A percentile compares a stretch with the other conserved stretches of the same genome.
Conservation (phyloP, 2,888 invertebrate genomes). For the Lepas anatifera region DNA sequence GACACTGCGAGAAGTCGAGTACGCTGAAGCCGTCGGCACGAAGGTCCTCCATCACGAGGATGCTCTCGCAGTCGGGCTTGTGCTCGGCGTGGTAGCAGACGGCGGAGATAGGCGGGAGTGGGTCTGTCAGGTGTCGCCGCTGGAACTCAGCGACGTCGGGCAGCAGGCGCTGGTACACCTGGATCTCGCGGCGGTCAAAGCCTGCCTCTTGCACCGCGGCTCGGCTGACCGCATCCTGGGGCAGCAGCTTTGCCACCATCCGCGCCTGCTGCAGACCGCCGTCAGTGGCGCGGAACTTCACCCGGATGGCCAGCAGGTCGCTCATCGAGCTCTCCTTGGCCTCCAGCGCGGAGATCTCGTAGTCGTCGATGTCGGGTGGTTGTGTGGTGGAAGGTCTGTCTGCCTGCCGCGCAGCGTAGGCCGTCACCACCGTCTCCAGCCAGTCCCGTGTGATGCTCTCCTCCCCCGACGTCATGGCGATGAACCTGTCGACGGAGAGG, state of each 20-base stretch:
- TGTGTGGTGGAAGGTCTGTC: constrained; percentile 32
- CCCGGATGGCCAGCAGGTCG: constrained; percentile 22
- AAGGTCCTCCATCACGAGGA: constrained; percentile 61
- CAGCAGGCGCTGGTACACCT: constrained; percentile 54
- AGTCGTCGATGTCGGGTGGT: constrained; percentile 55
- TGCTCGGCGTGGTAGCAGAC: constrained; percentile 55
- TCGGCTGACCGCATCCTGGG: constrained; percentile 63
- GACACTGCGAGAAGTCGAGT: constrained; percentile 54
- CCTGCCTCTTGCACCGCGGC: constrained; percentile 70
- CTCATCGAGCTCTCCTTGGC: constrained; percentile 16
- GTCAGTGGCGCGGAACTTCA: constrained; percentile 25
- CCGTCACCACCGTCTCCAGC: constrained; percentile 41
- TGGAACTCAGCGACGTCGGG: constrained; percentile 35
- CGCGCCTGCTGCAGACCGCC: constrained; percentile 20
- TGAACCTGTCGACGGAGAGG: background rate
- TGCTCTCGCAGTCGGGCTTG: constrained; percentile 45
- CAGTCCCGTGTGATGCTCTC: constrained; percentile 40
- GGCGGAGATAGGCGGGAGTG: constrained; percentile 41
- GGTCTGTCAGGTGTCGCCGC: constrained; percentile 38
- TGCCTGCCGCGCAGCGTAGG: constrained; percentile 35
- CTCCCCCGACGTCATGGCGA: constrained; percentile 30
- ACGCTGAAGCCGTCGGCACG: constrained; percentile 44
- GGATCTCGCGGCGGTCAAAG: constrained; percentile 66
- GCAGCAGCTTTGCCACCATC: constrained; percentile 60
- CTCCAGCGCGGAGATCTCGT: constrained; percentile 34